A percentile compares a stretch with the other conserved stretches of the same genome.
Conservation (phyloP, 64 coral and sea anemone species). For the Exaiptasia diaphana region DNA sequence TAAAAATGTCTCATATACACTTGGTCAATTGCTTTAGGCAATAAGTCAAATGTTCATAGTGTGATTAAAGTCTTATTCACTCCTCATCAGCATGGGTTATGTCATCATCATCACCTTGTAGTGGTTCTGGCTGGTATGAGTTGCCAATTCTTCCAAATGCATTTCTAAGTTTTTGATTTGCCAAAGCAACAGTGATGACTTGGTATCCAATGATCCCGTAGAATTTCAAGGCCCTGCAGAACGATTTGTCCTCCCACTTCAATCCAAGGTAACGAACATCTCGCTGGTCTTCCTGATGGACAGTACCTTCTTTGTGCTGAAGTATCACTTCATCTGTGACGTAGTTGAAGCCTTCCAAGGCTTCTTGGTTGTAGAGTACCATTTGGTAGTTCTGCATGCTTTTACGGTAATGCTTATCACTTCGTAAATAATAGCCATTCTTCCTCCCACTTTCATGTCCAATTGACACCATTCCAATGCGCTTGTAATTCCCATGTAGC, state of each 20-base stretch:
- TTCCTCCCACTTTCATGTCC: not conserved
- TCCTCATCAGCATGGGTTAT: too few species aligned
- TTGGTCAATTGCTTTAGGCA: too few species aligned
- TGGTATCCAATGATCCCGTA: conserved; percentile 40
- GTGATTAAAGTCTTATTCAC: too few species aligned
- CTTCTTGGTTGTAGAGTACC: conserved; percentile 20
- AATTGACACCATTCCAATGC: not conserved
- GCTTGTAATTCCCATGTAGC: too few species aligned
- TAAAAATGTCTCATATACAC: too few species aligned
- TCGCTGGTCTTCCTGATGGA: not conserved
- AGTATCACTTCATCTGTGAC: conserved; percentile 49
- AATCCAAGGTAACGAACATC: conserved; percentile 9
- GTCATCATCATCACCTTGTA: too few species aligned
- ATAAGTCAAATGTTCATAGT: too few species aligned
- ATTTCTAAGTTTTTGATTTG: not conserved
- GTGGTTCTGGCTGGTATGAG: too few species aligned
- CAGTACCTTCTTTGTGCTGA: not conserved
- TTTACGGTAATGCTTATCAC: not conserved
- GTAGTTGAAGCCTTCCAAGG: conserved; percentile 26
- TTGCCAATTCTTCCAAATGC: not conserved
- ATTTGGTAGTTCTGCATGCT: conserved; percentile 43
- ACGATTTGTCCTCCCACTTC: not conserved
- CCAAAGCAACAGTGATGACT: conserved; percentile 5
- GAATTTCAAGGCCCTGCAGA: conserved; percentile 1
- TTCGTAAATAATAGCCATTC: not conserved